Evolutionary conservation across 2,888 invertebrate genomes (phyloP), one percentile per base, ranked within the genome.

Genomic region (Celastrina argiolus): DNA sequence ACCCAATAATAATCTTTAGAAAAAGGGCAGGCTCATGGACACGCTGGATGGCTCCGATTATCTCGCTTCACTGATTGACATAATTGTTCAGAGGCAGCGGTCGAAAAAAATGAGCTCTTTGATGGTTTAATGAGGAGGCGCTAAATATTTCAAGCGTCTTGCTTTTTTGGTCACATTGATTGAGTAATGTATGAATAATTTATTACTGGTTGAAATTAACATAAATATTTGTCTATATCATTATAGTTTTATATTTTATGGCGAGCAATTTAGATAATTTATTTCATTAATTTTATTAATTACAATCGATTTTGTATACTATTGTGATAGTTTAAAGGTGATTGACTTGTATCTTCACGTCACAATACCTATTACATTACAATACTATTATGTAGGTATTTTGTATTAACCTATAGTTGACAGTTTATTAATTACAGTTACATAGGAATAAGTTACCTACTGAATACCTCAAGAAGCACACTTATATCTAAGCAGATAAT

Each of bases 51-150:
- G 36, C 61, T 39, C 14, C 61, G 39, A 61, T 61, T 61, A 61
- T 39, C 10, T 16, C 59, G 61, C 61, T 39, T 61, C 61, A 61
- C 61, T 61, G 61, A 61, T 61, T 61, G 39, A 61, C 61, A 61
- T 61, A 61, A 61, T 61, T 61, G 61, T 36, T 61, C 61, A 61
- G 61, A 36, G 61, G 61, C 61, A 39, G 34, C 34, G 59, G 36
- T 59, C 16, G 36, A 61, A 65, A 67, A 74, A 73, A 72, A 67
- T 65, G 41, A 65, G 66, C 67, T 58, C 66, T 70, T 71, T 73
- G 68, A 74, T 66, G 70, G 65, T 68, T 69, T 68, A 67, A 41
- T 70, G 69, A 69, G 67, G 66, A 67, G 58, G 64, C 63, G 66
- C 64, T 70, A 51, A 70, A 71, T 59, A 22, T 36, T 58, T 16